Evolutionary conservation across 1,140 invertebrate genomes (phyloP).

Genomic region (Cherax destructor): DNA sequence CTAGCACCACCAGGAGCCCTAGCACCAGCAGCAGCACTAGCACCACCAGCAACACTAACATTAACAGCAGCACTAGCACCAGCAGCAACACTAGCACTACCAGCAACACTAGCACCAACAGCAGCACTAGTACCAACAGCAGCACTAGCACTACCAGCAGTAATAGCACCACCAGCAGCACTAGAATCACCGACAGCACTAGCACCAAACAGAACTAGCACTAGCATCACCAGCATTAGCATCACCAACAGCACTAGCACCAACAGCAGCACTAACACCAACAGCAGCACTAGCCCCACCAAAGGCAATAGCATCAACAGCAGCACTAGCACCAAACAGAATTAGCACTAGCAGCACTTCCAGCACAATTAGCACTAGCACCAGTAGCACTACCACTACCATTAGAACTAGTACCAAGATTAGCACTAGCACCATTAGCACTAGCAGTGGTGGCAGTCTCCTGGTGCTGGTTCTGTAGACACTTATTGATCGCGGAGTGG

Average conservation of each 20-base stretch:
- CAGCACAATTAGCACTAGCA: not conserved
- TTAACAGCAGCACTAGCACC: no score
- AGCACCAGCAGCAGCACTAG: not conserved
- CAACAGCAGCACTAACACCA: slow-evolving; percentile 21
- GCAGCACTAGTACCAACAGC: no score
- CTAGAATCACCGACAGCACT: not conserved
- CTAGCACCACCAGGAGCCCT: not conserved
- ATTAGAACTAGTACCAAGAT: slow-evolving; percentile 8
- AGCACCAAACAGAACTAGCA: not conserved
- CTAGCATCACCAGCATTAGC: not conserved
- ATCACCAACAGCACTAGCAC: not conserved
- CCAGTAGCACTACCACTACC: not conserved
- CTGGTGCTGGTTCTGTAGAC: not conserved
- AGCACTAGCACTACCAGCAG: no score
- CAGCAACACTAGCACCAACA: no score
- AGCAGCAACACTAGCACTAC: no score
- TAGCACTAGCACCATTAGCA: not conserved
- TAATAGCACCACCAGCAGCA: not conserved
- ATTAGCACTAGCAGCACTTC: not conserved
- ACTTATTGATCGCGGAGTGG: not conserved
- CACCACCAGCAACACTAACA: no score
- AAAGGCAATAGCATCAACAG: not conserved
- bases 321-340: slow-evolving; percentile 3
- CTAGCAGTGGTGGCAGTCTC: not conserved
- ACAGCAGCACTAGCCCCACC: not conserved